These are phyloP conservation scores for Dryoscopus gambensis DNA, from an alignment of 2,113 vertebrate species.

Conservation along the genomic window DNA sequence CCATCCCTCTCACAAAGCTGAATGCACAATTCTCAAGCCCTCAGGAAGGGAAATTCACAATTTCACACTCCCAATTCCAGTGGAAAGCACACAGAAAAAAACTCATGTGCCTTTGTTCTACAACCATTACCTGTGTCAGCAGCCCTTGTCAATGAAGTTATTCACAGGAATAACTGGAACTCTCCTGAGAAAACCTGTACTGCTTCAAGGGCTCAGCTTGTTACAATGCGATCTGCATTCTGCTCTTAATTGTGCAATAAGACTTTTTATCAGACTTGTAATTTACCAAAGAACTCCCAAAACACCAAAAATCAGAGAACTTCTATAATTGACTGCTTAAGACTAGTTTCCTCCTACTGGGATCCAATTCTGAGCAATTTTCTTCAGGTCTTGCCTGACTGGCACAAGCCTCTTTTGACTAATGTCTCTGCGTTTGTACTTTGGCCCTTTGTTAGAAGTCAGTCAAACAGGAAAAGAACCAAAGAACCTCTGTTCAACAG, in stretches of 20 bases:
- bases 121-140: neutral
- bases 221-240: neutral
- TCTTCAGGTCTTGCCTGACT: neutral
- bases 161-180: fast-evolving
- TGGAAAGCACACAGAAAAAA: neutral
- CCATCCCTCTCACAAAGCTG: neutral
- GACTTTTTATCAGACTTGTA: neutral
- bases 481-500: neutral
- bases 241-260: neutral
- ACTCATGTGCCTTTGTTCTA: fast-evolving
- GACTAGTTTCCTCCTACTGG: neutral
- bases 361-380: neutral
- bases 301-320: neutral
- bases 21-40: neutral
- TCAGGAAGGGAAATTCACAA: neutral
- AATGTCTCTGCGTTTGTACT: neutral
- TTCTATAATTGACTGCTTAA: neutral
- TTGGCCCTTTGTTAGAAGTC: neutral
- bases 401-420: neutral
- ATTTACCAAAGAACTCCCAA: fast-evolving
- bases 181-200: neutral
- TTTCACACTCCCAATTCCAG: neutral
- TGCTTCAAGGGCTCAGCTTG: neutral
- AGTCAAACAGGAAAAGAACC: neutral
- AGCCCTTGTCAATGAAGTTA: neutral